phyloP scores from a whole-genome alignment of 2,888 invertebrate species.

The Caenorhabditis uteleia region DNA sequence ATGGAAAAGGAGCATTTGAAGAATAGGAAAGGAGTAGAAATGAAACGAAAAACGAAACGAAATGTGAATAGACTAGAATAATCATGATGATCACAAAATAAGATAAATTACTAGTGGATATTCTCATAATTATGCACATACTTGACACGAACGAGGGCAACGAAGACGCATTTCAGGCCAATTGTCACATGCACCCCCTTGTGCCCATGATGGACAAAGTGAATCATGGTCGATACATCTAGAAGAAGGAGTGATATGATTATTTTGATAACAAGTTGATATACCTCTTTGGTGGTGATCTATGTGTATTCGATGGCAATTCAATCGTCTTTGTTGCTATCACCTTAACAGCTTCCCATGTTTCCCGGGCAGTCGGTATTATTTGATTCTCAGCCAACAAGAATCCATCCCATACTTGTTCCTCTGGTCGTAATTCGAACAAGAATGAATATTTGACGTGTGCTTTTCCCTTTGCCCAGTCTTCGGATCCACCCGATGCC shows the following conservation, averaged over 20 bases:
- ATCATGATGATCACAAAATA: too few species aligned
- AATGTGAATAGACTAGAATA: too few species aligned
- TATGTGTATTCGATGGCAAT: slow-evolving; percentile 29
- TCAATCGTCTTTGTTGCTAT: slow-evolving; percentile 61
- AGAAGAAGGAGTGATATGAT: slow-evolving; percentile 4
- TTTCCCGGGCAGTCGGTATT: slow-evolving; percentile 67
- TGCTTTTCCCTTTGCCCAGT: slow-evolving; percentile 68
- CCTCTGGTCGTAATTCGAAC: slow-evolving; percentile 68
- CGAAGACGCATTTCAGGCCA: slow-evolving; percentile 66
- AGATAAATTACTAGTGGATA: too few species aligned
- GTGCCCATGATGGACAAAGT: slow-evolving; percentile 64
- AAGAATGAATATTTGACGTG: slow-evolving; percentile 68
- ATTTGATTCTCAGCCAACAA: slow-evolving; percentile 67
- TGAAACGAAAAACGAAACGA: too few species aligned
- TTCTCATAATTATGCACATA: slow-evolving; percentile 54
- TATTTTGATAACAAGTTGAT: neutral
- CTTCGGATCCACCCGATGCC: slow-evolving; percentile 65
- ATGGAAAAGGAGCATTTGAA: too few species aligned
- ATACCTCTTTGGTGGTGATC: slow-evolving; percentile 38
- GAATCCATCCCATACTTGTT: slow-evolving; percentile 68
- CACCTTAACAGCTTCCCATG: slow-evolving; percentile 69
- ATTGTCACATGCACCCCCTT: slow-evolving; percentile 63
- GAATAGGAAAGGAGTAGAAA: too few species aligned
- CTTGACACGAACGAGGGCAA: slow-evolving; percentile 60
- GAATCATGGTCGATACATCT: slow-evolving; percentile 63